phyloP scores from a whole-genome alignment of 2,113 vertebrate species.

The Ciconia maguari region DNA sequence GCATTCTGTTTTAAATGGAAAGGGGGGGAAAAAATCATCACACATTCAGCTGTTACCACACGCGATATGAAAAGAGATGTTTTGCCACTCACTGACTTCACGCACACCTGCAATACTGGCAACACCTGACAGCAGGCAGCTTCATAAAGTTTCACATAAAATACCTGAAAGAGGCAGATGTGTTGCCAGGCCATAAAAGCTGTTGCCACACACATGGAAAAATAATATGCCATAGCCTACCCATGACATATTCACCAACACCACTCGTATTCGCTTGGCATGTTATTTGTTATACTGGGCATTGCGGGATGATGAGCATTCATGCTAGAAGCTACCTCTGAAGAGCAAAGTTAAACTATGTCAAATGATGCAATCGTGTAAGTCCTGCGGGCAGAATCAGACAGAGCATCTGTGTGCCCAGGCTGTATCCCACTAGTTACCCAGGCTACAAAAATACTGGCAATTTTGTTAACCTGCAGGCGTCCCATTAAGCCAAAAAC shows the following conservation, averaged over 20 bases:
- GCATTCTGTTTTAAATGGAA: constrained; percentile 72
- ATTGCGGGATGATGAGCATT: fast-evolving
- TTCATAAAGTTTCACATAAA: not conserved
- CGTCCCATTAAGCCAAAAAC: not conserved
- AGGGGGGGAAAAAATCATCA: not conserved
- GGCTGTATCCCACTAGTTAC: not conserved
- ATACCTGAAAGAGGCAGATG: constrained; percentile 1
- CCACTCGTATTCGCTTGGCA: not conserved
- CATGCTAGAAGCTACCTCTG: not conserved
- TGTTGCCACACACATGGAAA: constrained; percentile 19
- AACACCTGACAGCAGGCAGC: not conserved
- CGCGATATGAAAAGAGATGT: not conserved
- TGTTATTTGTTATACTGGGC: not conserved
- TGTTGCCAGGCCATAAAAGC: constrained; percentile 30
- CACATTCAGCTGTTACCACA: not conserved
- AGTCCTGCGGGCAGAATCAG: not conserved
- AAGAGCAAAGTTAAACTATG: not conserved
- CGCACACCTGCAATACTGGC: not conserved
- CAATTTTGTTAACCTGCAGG: not conserved
- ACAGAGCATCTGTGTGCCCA: not conserved
- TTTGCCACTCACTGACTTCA: not conserved
- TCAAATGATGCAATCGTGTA: not conserved
- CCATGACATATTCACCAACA: not conserved
- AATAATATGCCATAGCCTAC: not conserved
- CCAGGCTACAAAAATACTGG: not conserved